phyloP scores from a whole-genome alignment of 1,140 invertebrate species.

The Euwallacea fornicatus region DNA sequence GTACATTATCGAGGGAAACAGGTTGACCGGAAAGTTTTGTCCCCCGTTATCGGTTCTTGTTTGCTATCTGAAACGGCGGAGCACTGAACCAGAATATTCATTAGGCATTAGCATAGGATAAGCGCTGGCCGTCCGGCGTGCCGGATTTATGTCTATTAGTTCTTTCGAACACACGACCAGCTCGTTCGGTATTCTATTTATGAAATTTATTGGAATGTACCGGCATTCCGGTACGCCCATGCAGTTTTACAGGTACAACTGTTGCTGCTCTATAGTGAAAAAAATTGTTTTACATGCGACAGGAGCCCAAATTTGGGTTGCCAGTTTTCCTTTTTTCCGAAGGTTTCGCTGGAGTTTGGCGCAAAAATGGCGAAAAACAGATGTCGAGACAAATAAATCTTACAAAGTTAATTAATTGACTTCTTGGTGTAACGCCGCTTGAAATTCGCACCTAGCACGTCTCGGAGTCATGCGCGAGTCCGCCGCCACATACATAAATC shows the following conservation, averaged over 20 bases:
- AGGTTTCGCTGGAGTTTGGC: too few relatives aligned
- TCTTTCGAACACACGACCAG: constrained; percentile 26
- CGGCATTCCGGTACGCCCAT: constrained; percentile 41
- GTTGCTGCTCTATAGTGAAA: background rate
- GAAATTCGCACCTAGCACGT: too few relatives aligned
- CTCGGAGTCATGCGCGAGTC: too few relatives aligned
- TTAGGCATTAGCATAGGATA: constrained; percentile 34
- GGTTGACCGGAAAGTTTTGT: constrained; percentile 10
- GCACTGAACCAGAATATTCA: constrained; percentile 32
- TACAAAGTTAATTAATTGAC: too few relatives aligned
- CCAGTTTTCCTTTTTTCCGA: too few relatives aligned
- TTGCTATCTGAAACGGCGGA: constrained; percentile 6
- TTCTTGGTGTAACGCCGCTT: too few relatives aligned
- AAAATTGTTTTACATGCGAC: too few relatives aligned
- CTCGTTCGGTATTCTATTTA: constrained; percentile 37
- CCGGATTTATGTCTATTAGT: constrained; percentile 36
- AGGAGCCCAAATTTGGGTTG: too few relatives aligned
- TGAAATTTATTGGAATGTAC: constrained; percentile 37
- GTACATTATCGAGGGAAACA: background rate
- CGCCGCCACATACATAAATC: too few relatives aligned
- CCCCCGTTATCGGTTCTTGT: constrained; percentile 5
- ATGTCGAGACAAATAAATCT: too few relatives aligned
- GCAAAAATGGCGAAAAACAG: too few relatives aligned
- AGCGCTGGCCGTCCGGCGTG: constrained; percentile 20
- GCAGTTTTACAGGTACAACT: constrained; percentile 21